Base-by-base conservation (phyloP, 2,888 invertebrate genomes). In the Tinea trinotella region DNA sequence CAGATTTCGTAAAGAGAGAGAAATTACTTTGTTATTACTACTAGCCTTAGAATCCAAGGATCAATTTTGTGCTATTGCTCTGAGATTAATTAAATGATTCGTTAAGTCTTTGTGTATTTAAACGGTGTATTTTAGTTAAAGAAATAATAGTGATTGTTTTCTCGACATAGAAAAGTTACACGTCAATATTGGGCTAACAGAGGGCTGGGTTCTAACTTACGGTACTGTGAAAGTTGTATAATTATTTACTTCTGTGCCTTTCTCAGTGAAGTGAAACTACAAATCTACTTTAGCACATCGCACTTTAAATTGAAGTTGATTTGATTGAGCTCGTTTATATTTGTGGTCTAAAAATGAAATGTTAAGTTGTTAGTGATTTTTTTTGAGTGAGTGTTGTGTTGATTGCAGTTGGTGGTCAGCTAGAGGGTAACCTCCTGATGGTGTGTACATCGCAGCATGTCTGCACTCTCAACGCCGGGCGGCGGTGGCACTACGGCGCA, bases 401-500 rank as follows among this genome's bases (percentile, higher is more conserved):
- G 70, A 67, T 79, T 84, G 71, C 81, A 83, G 86, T 83, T 83
- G 85, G 81, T 82, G 81, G 80, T 81, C 73, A 68, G 77, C 54
- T 75, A 67, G 79, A 78, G 79, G 82, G 84, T 84, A 75, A 71
- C 66, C 82, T 80, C 84, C 82, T 85, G 78, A 95, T 95, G 95
- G 93, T 93, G 93, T 93, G 91, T 92, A 92, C 92, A 91, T 92
- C 93, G 93, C 95, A 95, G 94, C 91, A 96, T 96, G 95, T 95
- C 95, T 93, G 93, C 95, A 92, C 91, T 93, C 92, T 93, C 95
- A 88, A 94, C 94, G 92, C 91, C 92, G 92, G 77, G 87, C 83
- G 86, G 87, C 84, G 87, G 86, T 77, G 84, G 83, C 64, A 83
- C 78, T 81, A 82, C 85, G 81, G 79, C 84, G 83, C 85, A 85